Evolutionary conservation across 2,888 invertebrate species (phyloP).

Genomic region (Sycophila texana): DNA sequence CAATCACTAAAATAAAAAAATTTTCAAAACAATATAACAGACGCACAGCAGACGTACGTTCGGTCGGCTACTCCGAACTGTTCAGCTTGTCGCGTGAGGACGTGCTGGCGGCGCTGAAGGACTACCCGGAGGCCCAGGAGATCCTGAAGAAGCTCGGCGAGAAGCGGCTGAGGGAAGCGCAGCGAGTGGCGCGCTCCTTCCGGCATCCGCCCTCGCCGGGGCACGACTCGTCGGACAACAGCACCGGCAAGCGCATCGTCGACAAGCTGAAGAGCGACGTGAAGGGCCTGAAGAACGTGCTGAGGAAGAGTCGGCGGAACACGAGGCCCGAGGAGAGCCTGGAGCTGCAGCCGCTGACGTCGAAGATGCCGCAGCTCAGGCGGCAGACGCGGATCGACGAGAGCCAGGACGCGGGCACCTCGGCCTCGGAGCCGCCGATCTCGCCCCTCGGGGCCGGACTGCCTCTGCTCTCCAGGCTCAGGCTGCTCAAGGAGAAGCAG

Average conservation of each 20-base stretch:
- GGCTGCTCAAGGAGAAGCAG: slow-evolving; percentile 90
- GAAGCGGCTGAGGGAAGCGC: slow-evolving; percentile 90
- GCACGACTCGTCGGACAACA: slow-evolving; percentile 79
- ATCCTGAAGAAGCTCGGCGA: slow-evolving; percentile 92
- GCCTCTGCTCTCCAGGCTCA: slow-evolving; percentile 86
- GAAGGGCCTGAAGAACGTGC: slow-evolving; percentile 82
- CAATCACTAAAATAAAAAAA: background rate
- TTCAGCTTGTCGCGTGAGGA: slow-evolving; percentile 96
- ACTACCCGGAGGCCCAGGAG: slow-evolving; percentile 97
- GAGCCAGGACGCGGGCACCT: slow-evolving; percentile 67
- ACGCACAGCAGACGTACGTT: slow-evolving; percentile 95
- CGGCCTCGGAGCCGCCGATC: slow-evolving; percentile 79
- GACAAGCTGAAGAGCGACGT: slow-evolving; percentile 91
- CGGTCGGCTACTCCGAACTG: slow-evolving; percentile 96
- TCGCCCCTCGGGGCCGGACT: slow-evolving; percentile 91
- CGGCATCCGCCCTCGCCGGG: slow-evolving; percentile 85
- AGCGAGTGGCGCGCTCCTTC: slow-evolving; percentile 74
- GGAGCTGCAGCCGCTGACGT: slow-evolving; percentile 82
- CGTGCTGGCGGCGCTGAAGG: slow-evolving; percentile 95
- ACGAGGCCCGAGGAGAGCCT: slow-evolving; percentile 79
- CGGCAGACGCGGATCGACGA: slow-evolving; percentile 76
- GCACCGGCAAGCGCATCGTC: slow-evolving; percentile 84
- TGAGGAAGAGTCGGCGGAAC: slow-evolving; percentile 77
- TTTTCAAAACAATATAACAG: slow-evolving; percentile 77
- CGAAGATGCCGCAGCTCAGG: slow-evolving; percentile 71